Percentiles rank a stretch among this genome's conserved stretches.
phyloP scores from a whole-genome alignment of 2,888 invertebrate genomes.

The Tiliacea citrago region DNA sequence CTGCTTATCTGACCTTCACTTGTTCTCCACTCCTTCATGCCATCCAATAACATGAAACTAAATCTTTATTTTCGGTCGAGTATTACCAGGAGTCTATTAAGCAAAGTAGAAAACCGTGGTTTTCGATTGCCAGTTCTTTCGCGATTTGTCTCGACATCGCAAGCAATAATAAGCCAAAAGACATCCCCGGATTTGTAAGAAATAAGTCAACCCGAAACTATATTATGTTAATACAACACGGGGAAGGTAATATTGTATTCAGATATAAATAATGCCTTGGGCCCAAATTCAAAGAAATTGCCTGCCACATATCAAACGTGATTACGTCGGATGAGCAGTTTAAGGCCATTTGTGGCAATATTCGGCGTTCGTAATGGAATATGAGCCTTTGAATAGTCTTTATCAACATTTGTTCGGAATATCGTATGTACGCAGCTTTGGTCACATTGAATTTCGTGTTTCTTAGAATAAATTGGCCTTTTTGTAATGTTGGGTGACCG shows the following conservation, averaged over 20 bases:
- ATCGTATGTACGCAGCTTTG: constrained; percentile 17
- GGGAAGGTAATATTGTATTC: constrained; percentile 47
- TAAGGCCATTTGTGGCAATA: constrained; percentile 65
- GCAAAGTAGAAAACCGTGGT: not conserved
- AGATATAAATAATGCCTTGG: constrained; percentile 50
- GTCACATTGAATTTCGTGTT: constrained; percentile 14
- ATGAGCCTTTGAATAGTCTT: constrained; percentile 32
- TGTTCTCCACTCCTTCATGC: not conserved
- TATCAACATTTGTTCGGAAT: constrained; percentile 42
- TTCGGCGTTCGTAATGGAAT: constrained; percentile 54
- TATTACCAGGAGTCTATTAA: not conserved
- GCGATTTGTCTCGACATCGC: constrained; percentile 12
- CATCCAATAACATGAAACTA: not conserved
- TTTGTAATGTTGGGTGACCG: constrained; percentile 25
- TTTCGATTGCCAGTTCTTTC: not conserved
- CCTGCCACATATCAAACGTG: constrained; percentile 60
- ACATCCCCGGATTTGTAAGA: constrained; percentile 26
- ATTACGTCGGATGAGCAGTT: constrained; percentile 65
- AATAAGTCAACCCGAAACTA: constrained; percentile 45
- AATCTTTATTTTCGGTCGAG: not conserved
- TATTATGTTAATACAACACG: constrained; percentile 51
- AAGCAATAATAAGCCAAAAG: constrained; percentile 10
- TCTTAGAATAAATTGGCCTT: not conserved
- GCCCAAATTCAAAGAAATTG: constrained; percentile 57
- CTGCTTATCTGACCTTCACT: not conserved